Evolutionary conservation across 2,797 vertebrate genomes (phyloP).

Genomic region (Crocodylus rhombifer): DNA sequence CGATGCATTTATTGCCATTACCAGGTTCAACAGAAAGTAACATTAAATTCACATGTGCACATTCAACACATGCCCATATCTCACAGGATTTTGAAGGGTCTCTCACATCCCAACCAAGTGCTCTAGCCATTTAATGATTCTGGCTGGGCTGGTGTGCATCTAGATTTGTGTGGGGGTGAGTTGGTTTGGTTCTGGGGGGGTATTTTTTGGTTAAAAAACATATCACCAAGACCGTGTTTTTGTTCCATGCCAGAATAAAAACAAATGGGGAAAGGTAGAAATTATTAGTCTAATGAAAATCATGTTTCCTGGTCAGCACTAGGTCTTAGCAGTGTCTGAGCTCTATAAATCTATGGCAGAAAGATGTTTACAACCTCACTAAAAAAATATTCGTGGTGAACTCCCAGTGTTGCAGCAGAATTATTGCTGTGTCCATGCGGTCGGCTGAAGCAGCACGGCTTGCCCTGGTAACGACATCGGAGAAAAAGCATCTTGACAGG

Average conservation of each 20-base stretch:
- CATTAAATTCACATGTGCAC: no score
- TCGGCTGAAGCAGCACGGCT: accelerated
- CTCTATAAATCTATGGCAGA: accelerated
- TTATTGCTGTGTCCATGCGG: background rate
- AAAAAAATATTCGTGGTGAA: background rate
- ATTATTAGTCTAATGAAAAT: background rate
- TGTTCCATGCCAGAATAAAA: background rate
- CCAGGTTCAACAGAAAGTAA: no score
- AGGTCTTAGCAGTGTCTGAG: background rate
- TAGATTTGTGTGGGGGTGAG: no score
- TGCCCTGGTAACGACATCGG: background rate
- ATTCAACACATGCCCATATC: no score
- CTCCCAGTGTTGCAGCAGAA: background rate
- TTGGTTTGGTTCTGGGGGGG: no score
- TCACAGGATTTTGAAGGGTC: no score
- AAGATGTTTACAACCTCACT: background rate
- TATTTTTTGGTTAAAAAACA: background rate
- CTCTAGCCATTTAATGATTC: no score
- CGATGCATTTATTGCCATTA: no score
- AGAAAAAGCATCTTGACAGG: background rate
- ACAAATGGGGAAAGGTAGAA: background rate
- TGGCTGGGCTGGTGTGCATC: no score
- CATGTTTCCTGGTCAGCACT: background rate
- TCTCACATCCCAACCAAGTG: no score
- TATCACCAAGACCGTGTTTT: background rate